These are phyloP conservation scores for Podocnemis expansa DNA, from an alignment of 2,113 vertebrate species.

Conservation along the genomic window DNA sequence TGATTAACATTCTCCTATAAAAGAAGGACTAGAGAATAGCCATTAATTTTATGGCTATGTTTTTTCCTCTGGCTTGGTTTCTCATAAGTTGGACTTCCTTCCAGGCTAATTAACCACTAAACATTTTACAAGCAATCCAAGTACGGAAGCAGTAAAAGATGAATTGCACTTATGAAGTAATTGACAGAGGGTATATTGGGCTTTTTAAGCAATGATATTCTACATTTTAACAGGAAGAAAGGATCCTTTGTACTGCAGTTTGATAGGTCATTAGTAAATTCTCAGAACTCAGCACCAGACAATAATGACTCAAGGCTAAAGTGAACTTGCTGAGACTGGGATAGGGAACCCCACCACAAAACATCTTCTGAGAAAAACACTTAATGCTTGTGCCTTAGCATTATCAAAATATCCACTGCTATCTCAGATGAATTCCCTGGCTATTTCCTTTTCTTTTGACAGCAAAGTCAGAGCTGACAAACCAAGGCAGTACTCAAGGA, in stretches of 20 bases:
- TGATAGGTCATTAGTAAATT: slow-evolving; percentile 75
- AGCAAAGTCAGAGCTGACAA: slow-evolving; percentile 80
- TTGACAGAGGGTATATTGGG: slow-evolving; percentile 62
- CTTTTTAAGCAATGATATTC: slow-evolving; percentile 66
- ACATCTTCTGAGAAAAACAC: slow-evolving; percentile 56
- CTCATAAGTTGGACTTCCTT: slow-evolving; percentile 76
- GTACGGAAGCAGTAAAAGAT: slow-evolving; percentile 74
- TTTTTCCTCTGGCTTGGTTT: slow-evolving; percentile 60
- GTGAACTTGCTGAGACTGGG: not conserved
- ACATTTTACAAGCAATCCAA: slow-evolving; percentile 76
- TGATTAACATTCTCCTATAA: slow-evolving; percentile 63
- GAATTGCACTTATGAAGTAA: slow-evolving; percentile 78
- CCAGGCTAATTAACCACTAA: slow-evolving; percentile 81
- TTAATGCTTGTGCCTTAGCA: slow-evolving; percentile 60
- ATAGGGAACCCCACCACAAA: not conserved
- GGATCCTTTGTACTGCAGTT: slow-evolving; percentile 56
- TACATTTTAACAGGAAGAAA: slow-evolving; percentile 72
- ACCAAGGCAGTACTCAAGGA: slow-evolving; percentile 77
- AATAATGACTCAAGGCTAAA: slow-evolving; percentile 65
- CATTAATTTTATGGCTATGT: slow-evolving; percentile 71
- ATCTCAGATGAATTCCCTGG: slow-evolving; percentile 75
- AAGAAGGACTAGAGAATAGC: slow-evolving; percentile 61
- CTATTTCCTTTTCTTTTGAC: slow-evolving; percentile 79
- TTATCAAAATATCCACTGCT: slow-evolving; percentile 74
- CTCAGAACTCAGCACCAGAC: slow-evolving; percentile 60